Evolutionary conservation across 2,888 invertebrate genomes (phyloP).

Genomic region (Catocala sponsa): DNA sequence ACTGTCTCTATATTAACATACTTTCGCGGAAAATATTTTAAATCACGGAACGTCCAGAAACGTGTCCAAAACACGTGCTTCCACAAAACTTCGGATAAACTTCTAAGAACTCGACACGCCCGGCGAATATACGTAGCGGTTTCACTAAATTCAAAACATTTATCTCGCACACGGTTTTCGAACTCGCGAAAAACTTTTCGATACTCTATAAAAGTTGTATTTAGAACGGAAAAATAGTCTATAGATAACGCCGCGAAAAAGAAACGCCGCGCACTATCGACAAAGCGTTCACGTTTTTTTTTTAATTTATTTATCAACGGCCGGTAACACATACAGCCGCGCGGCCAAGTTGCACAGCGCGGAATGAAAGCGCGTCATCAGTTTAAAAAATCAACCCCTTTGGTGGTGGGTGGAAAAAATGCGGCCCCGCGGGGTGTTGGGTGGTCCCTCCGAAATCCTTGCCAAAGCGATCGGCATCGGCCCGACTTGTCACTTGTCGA

Average conservation of each 20-base stretch:
- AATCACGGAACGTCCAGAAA: conserved; percentile 36
- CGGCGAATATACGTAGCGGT: conserved; percentile 28
- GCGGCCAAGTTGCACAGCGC: conserved; percentile 87
- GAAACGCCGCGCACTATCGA: conserved; percentile 82
- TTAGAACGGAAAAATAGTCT: conserved; percentile 68
- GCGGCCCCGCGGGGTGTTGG: conserved; percentile 79
- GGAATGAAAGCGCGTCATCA: conserved; percentile 89
- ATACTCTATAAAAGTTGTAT: conserved; percentile 65
- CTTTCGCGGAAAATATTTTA: conserved; percentile 33
- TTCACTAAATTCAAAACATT: conserved; percentile 27
- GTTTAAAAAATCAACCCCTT: conserved; percentile 89
- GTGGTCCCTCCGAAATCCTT: conserved; percentile 85
- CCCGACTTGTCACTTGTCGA: conserved; percentile 86
- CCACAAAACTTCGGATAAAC: conserved; percentile 36
- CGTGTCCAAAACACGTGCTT: conserved; percentile 26
- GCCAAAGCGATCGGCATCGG: conserved; percentile 86
- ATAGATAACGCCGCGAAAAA: conserved; percentile 79
- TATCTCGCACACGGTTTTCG: conserved; percentile 34
- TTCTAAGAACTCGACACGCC: conserved; percentile 39
- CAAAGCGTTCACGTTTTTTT: conserved; percentile 78
- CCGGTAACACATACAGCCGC: conserved; percentile 84
- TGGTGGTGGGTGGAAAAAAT: conserved; percentile 85
- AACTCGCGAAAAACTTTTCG: conserved; percentile 54
- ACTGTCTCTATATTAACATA: conserved; percentile 57
- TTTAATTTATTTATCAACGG: conserved; percentile 84